Evolutionary conservation across 2,797 vertebrate genomes (phyloP).

Genomic region (Leucoraja ocellata): DNA sequence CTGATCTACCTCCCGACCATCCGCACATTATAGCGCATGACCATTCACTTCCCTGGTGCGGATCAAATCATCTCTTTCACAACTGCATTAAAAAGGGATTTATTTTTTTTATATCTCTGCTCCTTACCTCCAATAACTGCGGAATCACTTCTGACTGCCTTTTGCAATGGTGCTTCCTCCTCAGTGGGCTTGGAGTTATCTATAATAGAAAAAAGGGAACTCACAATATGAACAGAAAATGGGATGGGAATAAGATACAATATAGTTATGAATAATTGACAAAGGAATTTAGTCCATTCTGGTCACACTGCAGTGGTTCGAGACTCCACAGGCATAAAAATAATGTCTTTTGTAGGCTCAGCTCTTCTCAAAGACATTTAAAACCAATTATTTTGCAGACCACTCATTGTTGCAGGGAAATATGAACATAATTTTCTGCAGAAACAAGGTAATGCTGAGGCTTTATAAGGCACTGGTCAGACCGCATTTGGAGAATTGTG

Average conservation of each 20-base stretch:
- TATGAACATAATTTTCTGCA: too few species aligned
- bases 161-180: conserved; percentile 69
- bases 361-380: too few species aligned
- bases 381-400: too few species aligned
- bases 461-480: too few species aligned
- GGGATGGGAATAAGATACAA: neutral
- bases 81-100: neutral
- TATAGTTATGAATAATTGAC: neutral
- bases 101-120: neutral
- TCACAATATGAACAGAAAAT: conserved; percentile 1
- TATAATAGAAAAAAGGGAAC: conserved; percentile 49
- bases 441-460: too few species aligned
- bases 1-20: too few species aligned
- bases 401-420: too few species aligned
- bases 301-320: neutral
- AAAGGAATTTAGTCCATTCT: neutral
- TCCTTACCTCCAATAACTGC: conserved; percentile 83
- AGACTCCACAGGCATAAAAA: neutral
- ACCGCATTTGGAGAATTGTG: too few species aligned
- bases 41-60: too few species aligned
- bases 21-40: too few species aligned
- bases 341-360: too few species aligned
- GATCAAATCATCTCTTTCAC: neutral
- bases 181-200: conserved; percentile 64
- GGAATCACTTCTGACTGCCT: conserved; percentile 71